A percentile compares a stretch with the other conserved stretches of the same genome.
Evolutionary conservation across 2,888 invertebrate genomes (phyloP).

Genomic region (Lymantria dispar): DNA sequence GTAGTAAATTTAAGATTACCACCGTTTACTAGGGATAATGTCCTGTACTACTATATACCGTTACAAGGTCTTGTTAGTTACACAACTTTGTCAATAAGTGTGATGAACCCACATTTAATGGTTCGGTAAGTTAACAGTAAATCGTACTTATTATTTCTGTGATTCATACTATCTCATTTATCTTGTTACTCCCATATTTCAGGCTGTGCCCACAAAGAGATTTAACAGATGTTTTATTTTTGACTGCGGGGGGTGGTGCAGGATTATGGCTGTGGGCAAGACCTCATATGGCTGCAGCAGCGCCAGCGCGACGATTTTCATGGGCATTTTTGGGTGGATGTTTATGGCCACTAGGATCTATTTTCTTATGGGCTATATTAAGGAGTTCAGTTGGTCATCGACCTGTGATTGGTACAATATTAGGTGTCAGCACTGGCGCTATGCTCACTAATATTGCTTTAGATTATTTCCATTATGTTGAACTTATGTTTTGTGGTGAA

Average conservation of each 20-base stretch:
- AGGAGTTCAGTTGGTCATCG: constrained; percentile 89
- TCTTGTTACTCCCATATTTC: constrained; percentile 47
- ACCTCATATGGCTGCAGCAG: constrained; percentile 87
- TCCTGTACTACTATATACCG: constrained; percentile 89
- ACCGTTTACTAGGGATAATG: constrained; percentile 87
- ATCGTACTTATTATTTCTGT: neutral
- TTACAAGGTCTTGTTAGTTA: constrained; percentile 89
- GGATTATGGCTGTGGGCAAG: constrained; percentile 92
- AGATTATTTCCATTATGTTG: constrained; percentile 85
- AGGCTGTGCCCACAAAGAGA: constrained; percentile 89
- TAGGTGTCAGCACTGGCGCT: constrained; percentile 87
- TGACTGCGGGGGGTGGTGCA: constrained; percentile 91
- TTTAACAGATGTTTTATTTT: constrained; percentile 90
- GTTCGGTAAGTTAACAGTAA: constrained; percentile 78
- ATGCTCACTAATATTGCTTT: constrained; percentile 84
- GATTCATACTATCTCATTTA: neutral
- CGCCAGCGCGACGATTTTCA: constrained; percentile 83
- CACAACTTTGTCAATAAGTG: constrained; percentile 89
- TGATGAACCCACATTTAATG: constrained; percentile 91
- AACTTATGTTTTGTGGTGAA: constrained; percentile 81
- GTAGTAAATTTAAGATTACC: constrained; percentile 75
- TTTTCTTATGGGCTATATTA: constrained; percentile 93
- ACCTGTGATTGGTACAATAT: constrained; percentile 84
- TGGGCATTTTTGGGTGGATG: constrained; percentile 90
- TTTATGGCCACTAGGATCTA: constrained; percentile 94